Evolutionary conservation across 2,888 invertebrate species (phyloP), one percentile per base, ranked within the genome.

Genomic region (Ophion obscuratus): DNA sequence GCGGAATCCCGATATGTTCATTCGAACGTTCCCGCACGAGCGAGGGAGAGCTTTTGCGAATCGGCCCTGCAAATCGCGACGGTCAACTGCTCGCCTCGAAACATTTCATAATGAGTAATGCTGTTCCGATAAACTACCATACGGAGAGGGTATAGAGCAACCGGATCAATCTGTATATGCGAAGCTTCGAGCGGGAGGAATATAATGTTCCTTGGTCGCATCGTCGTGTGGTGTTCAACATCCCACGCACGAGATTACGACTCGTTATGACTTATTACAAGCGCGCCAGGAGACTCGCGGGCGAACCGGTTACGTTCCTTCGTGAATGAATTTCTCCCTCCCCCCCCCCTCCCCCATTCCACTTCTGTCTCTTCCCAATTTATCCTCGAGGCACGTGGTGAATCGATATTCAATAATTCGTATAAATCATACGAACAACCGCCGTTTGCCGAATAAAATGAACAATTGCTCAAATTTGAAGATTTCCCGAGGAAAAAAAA

Each of bases 191-290:
- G 71, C 17, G 24, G 40, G 17, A 71, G 57, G 36, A 80, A 62
- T 75, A 62, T 81, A 75, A 61, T 75, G 68, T 81, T 73, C 27
- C 53, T 75, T 24, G 67, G 53, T 64, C 70, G 68, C 59, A 57
- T 80, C 81, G 73, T 74, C 76, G 67, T 67, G 68, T 67, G 68
- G 81, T 86, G 68, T 77, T 62, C 70, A 11, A 61, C 83, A 44
- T 84, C 86, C 86, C 86, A 83, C 86, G 83, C 83, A 61, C 70
- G 53, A 78, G 83, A 86, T 86, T 86, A 86, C 81, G 86, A 86
- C 81, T 86, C 83, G 81, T 86, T 86, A 84, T 86, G 83, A 86
- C 86, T 86, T 86, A 83, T 86, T 83, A 86, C 83, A 86, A 86
- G 81, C 83, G 75, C 81, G 78, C 77, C 77, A 53, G 83, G 83